Percentiles rank a stretch among this genome's conserved stretches.
Evolutionary conservation across 2,888 invertebrate species (phyloP).

Genomic region (Unio delphinus): DNA sequence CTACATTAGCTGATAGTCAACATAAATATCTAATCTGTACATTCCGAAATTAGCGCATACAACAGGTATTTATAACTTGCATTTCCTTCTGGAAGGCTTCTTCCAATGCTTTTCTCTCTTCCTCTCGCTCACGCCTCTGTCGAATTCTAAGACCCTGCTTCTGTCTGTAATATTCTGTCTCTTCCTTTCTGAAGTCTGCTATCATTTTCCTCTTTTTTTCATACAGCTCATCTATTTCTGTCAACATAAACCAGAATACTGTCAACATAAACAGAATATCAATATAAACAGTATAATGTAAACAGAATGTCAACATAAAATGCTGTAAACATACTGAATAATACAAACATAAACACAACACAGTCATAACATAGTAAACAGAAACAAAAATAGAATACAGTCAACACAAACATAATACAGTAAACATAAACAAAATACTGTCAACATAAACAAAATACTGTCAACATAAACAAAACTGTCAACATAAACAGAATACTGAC

Average conservation of each 20-base stretch:
- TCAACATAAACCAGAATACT: conserved; percentile 6
- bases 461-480: too few species aligned
- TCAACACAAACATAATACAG: too few species aligned
- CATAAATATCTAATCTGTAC: not conserved
- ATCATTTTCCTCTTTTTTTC: conserved; percentile 49
- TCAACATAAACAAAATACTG: too few species aligned
- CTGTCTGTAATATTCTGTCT: conserved; percentile 50
- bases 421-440: too few species aligned
- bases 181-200: conserved; percentile 50
- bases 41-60: too few species aligned
- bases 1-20: too few species aligned
- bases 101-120: conserved; percentile 48
- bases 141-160: conserved; percentile 46
- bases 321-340: too few species aligned
- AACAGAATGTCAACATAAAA: not conserved
- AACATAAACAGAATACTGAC: not conserved
- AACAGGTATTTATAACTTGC: conserved; percentile 31
- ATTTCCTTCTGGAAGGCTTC: conserved; percentile 49
- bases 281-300: not conserved
- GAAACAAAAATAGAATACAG: too few species aligned
- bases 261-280: not conserved
- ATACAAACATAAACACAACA: too few species aligned
- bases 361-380: too few species aligned
- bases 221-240: conserved; percentile 62
- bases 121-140: conserved; percentile 53